Evolutionary conservation across 1,140 invertebrate species (phyloP), one percentile per base, ranked within the genome.

Genomic region (Philopotamus ludificatus): DNA sequence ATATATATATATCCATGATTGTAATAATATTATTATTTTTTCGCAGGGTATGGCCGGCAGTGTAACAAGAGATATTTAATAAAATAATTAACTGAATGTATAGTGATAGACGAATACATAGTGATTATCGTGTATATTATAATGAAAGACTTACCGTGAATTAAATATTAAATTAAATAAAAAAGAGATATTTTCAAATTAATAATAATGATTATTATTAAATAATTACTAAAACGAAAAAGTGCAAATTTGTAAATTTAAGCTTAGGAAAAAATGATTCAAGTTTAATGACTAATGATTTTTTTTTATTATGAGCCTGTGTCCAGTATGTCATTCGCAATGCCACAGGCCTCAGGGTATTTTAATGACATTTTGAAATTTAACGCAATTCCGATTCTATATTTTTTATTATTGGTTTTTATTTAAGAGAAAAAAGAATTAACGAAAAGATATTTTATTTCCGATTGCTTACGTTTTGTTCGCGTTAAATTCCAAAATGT

Each of bases 31-130:
- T 22, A 3, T 25, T 22, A 25, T 64, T 71, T 66, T 72, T 67
- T 81, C 77, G 8, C 81, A 83, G 82, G 72, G 82, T 82, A 64
- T 83, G 81, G 80, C 81, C 82, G 70, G 76, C 81, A 68, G 79
- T 83, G 76, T 81, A 83, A 82, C 81, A 23, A n/a, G n/a, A n/a
- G n/a, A n/a, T n/a, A n/a, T 41, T 18, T 41, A 23, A 47, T 50
- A 4, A 34, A 34, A 34, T 34, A 34, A n/a, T n/a, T n/a, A 45
- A 44, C 9, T 18, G 34, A 34, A 12, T 51, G 49, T 62, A 62
- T 51, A 62, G 45, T 51, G 45, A 50, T 62, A 62, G 23, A 65
- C 18, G 26, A 53, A 25, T 15, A 45, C 50, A 50, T 53, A 51
- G 25, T 63, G 18, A 28, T 41, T 10, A 51, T 61, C 9, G 18